phyloP scores from a whole-genome alignment of 2,888 invertebrate species.

The Hylaea fasciaria region DNA sequence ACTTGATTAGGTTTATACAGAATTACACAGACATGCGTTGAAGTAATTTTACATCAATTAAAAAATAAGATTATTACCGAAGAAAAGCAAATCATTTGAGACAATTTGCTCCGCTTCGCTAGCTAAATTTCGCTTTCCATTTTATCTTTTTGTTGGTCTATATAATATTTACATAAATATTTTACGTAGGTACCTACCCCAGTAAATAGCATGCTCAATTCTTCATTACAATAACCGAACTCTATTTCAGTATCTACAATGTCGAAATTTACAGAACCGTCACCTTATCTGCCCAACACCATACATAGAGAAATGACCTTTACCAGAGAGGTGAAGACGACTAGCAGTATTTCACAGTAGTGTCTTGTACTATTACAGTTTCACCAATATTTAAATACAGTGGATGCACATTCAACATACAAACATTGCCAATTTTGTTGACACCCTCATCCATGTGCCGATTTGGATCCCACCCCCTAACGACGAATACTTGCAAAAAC shows the following conservation, averaged over 20 bases:
- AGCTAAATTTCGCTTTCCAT: no score
- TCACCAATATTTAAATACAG: constrained; percentile 2
- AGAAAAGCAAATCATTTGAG: no score
- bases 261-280: constrained; percentile 9
- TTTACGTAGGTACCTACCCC: no score
- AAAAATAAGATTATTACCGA: no score
- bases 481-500: constrained; percentile 44
- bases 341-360: not conserved
- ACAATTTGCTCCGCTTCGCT: no score
- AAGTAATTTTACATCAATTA: no score
- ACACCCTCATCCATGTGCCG: not conserved
- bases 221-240: not conserved
- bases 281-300: constrained; percentile 8
- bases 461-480: constrained; percentile 38
- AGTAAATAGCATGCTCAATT: no score
- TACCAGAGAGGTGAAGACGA: not conserved
- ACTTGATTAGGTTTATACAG: not conserved
- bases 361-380: not conserved
- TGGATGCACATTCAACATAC: constrained; percentile 10
- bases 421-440: constrained; percentile 1
- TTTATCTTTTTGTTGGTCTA: no score
- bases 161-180: no score
- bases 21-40: not conserved
- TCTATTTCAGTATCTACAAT: not conserved
- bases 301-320: constrained; percentile 4